Conservation (phyloP, 2,113 vertebrate species). For the Numenius arquata region DNA sequence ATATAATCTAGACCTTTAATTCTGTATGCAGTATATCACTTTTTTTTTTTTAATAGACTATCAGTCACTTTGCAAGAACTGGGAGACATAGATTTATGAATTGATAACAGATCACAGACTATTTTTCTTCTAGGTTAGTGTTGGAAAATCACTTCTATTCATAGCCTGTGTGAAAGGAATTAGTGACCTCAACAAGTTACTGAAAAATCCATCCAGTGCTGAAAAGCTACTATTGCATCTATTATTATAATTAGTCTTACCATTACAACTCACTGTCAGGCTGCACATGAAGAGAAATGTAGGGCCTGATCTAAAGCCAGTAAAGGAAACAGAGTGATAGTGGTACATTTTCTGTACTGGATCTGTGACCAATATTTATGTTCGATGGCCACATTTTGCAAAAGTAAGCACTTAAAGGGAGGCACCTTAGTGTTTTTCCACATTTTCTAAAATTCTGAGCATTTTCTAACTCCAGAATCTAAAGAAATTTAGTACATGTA, state of each 20-base stretch:
- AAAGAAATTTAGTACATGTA: background rate
- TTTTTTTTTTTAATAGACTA: background rate
- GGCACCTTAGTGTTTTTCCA: background rate
- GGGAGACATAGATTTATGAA: background rate
- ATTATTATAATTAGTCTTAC: slow-evolving; percentile 2
- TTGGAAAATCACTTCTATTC: slow-evolving; percentile 34
- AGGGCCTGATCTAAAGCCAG: background rate
- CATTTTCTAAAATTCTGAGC: background rate
- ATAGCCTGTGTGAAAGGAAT: slow-evolving; percentile 31
- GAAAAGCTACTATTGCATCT: background rate
- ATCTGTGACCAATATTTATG: background rate
- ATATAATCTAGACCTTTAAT: slow-evolving; percentile 10
- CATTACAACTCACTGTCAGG: background rate
- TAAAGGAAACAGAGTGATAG: background rate
- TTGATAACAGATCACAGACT: slow-evolving; percentile 16
- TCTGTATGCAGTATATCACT: background rate
- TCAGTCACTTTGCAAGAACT: background rate
- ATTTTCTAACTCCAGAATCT: background rate
- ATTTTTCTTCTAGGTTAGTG: background rate
- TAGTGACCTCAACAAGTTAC: slow-evolving; percentile 14
- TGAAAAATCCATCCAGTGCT: slow-evolving; percentile 9
- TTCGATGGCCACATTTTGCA: background rate
- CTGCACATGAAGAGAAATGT: background rate
- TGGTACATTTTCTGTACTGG: fast-evolving
- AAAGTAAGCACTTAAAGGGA: background rate